These are phyloP conservation scores for Ophion slaviceki DNA, from an alignment of 2,888 invertebrate species.

Conservation along the genomic window DNA sequence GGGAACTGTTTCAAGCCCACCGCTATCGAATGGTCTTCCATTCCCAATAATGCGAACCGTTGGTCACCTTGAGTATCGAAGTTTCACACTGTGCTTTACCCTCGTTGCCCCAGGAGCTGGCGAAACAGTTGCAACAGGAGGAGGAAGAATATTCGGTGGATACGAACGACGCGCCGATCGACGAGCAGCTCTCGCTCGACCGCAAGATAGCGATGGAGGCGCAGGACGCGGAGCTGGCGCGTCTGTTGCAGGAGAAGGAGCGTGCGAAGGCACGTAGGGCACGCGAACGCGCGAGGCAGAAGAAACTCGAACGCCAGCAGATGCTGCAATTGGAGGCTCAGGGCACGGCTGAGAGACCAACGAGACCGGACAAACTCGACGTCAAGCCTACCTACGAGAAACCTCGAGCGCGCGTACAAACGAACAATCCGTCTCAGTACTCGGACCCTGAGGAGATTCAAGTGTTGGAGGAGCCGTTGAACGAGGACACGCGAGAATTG, in stretches of 20 bases:
- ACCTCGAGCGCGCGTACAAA: conserved; percentile 56
- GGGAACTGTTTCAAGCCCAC: neutral
- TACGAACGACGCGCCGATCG: conserved; percentile 82
- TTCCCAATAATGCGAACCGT: neutral
- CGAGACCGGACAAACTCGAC: conserved; percentile 80
- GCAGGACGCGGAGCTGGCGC: conserved; percentile 91
- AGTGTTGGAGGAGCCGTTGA: conserved; percentile 75
- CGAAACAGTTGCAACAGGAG: conserved; percentile 90
- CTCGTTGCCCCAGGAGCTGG: conserved; percentile 85
- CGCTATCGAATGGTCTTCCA: neutral
- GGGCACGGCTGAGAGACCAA: conserved; percentile 75
- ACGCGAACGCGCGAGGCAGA: conserved; percentile 86
- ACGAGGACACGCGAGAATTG: conserved; percentile 75
- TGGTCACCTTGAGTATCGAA: neutral
- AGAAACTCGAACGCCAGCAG: conserved; percentile 84
- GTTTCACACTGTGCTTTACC: neutral
- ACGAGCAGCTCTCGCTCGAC: conserved; percentile 83
- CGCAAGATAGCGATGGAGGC: conserved; percentile 90
- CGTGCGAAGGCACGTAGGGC: conserved; percentile 89
- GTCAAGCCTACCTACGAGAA: conserved; percentile 72
- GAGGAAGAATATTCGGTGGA: conserved; percentile 87
- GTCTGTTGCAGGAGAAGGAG: conserved; percentile 90
- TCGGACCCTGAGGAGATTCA: conserved; percentile 83
- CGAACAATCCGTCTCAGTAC: conserved; percentile 68
- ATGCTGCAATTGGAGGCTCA: conserved; percentile 83